phyloP scores from a whole-genome alignment of 2,797 vertebrate species.

The Scomberomorus guttatus region DNA sequence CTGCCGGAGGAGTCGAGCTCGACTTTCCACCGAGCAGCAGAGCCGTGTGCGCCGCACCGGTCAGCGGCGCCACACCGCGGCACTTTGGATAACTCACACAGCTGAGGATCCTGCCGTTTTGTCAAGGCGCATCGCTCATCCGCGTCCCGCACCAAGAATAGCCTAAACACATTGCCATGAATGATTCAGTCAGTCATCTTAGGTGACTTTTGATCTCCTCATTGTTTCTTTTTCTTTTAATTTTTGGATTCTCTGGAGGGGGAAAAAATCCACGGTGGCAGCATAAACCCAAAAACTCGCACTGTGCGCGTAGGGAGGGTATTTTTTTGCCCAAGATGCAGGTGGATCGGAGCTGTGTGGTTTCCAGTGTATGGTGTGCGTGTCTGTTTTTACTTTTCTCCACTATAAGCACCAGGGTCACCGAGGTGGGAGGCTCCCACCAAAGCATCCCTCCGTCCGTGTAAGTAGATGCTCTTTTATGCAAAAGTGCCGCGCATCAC shows the following conservation, averaged over 20 bases:
- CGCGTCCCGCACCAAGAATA: slow-evolving; percentile 51
- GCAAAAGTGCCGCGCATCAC: slow-evolving; percentile 8
- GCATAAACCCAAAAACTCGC: slow-evolving; percentile 59
- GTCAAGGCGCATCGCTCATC: slow-evolving; percentile 48
- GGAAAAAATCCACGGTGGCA: slow-evolving; percentile 43
- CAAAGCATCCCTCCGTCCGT: slow-evolving; percentile 97
- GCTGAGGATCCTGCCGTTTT: slow-evolving; percentile 73
- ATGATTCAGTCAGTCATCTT: slow-evolving; percentile 65
- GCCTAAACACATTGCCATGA: slow-evolving; percentile 74
- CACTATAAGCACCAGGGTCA: slow-evolving; percentile 84
- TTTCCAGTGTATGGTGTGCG: slow-evolving; percentile 78
- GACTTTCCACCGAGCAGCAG: slow-evolving; percentile 56
- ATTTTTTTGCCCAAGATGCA: slow-evolving; percentile 83
- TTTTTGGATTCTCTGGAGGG: slow-evolving; percentile 39
- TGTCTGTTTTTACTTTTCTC: slow-evolving; percentile 87
- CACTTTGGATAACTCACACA: slow-evolving; percentile 73
- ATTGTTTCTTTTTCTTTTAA: background rate
- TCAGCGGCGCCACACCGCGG: slow-evolving; percentile 82
- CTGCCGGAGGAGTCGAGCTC: slow-evolving; percentile 81
- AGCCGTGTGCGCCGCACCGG: slow-evolving; percentile 67
- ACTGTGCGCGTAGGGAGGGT: slow-evolving; percentile 57
- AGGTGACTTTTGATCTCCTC: slow-evolving; percentile 66
- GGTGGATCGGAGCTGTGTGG: slow-evolving; percentile 74
- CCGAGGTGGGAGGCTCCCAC: slow-evolving; percentile 88
- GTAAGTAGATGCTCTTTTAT: slow-evolving; percentile 87